Base-by-base conservation (phyloP, 1,140 invertebrate species). In the Lepidurus apus region DNA sequence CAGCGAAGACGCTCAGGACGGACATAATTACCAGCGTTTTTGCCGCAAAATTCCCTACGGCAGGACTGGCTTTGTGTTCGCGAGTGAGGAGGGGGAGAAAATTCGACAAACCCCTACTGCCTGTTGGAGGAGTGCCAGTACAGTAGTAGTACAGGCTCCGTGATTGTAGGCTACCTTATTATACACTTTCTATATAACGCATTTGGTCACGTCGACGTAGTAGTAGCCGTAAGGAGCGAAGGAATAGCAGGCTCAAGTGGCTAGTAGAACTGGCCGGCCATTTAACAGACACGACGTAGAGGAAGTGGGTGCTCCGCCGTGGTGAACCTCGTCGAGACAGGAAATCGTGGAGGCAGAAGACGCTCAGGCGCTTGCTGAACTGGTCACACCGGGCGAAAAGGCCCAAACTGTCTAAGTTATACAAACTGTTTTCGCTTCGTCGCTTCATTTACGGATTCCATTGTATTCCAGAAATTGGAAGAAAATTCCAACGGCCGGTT, bases 341-440 rank as follows among this genome's bases (percentile, higher is more conserved):
- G 53, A 65, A 65, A 65, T 65, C 53, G 53, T 17, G 9, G 21
- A 21, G 53, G 13, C 53, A 65, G 53, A 65, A 65, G 53, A 65
- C 53, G 53, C 53, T 65, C 53, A 65, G 53, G 53, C 53, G 53
- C 53, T 65, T 65, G 21, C 53, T 65, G 53, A 65, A 65, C 53
- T 65, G 53, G 53, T 65, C 53, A 65, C 53, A 65, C 13, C 5
- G 21, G 53, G 8, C 1, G 13, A 34, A 34, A 65, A 4, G 17
- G 53, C 8, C 53, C 17, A 13, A 65, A n/a, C 34, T 34, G 34
- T 34, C 34, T 34, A 34, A 34, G 34, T 34, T 34, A 34, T 34
- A 34, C 34, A 2, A 34, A 34, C 34, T 34, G 34, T 34, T 34
- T 34, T 34, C 34, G 34, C 34, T 34, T 34, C 34, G 34, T 34